These are phyloP conservation scores for Lamellibrachia luymesi DNA, from an alignment of 1,140 invertebrate species.

Conservation along the genomic window DNA sequence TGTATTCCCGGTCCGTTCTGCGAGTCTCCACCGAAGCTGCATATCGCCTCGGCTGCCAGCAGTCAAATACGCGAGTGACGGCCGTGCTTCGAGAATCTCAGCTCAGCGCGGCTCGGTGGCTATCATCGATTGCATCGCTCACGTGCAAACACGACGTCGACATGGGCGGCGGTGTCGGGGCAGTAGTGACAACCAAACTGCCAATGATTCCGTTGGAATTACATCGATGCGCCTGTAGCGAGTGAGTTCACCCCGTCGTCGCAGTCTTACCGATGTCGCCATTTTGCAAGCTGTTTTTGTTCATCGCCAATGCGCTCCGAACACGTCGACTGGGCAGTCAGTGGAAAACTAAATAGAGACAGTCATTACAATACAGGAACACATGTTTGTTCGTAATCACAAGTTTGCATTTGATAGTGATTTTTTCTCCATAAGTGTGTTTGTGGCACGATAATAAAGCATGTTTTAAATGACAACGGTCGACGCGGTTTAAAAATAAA, in stretches of 20 bases:
- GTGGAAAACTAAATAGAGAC: no score
- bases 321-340: no score
- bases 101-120: background rate
- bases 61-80: background rate
- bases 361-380: no score
- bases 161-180: background rate
- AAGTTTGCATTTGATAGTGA: no score
- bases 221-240: background rate
- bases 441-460: no score
- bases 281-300: background rate
- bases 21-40: background rate
- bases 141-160: background rate
- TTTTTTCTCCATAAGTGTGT: no score
- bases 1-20: background rate
- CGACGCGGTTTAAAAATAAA: no score
- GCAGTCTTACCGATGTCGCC: background rate
- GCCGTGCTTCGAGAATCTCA: background rate
- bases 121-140: background rate
- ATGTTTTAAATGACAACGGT: no score
- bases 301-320: no score
- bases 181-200: background rate
- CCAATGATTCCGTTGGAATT: background rate
- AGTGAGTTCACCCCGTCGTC: background rate
- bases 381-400: no score
- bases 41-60: background rate